Percentiles rank a stretch among this genome's conserved stretches.
Conservation (phyloP, 1,140 invertebrate genomes). For the Leptonema lineaticorne region DNA sequence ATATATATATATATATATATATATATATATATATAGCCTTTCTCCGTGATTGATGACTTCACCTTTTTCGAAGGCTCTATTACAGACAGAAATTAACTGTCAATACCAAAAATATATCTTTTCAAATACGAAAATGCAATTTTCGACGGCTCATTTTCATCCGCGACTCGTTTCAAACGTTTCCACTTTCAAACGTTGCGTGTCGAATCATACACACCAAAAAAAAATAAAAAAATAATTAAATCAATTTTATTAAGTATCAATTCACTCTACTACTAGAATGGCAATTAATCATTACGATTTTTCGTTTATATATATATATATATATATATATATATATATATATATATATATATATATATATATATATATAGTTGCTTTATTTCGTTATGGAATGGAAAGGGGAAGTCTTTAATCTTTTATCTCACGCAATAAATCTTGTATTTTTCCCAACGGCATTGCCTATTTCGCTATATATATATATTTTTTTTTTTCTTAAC, state of each 20-base stretch:
- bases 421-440: conserved; percentile 28
- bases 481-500: too few species aligned
- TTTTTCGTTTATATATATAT: conserved; percentile 5
- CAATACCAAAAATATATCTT: too few species aligned
- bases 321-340: background rate
- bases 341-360: background rate
- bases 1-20: background rate
- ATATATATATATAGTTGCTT: background rate
- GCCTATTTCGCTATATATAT: conserved; percentile 7
- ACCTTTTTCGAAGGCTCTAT: conserved; percentile 3
- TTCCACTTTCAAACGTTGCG: background rate
- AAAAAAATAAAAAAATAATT: background rate
- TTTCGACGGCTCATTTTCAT: too few species aligned
- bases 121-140: too few species aligned
- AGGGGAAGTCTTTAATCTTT: conserved; percentile 17
- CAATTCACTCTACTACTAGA: background rate
- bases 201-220: too few species aligned
- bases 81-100: conserved; percentile 13
- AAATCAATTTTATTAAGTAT: conserved; percentile 2
- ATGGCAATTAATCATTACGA: conserved; percentile 16
- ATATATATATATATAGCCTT: background rate
- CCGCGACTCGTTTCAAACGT: too few species aligned
- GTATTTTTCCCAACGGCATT: conserved; percentile 14
- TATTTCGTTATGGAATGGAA: too few species aligned
- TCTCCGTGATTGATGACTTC: conserved; percentile 8